Base-by-base conservation (phyloP, 2,113 vertebrate genomes). In the Platichthys stellatus region DNA sequence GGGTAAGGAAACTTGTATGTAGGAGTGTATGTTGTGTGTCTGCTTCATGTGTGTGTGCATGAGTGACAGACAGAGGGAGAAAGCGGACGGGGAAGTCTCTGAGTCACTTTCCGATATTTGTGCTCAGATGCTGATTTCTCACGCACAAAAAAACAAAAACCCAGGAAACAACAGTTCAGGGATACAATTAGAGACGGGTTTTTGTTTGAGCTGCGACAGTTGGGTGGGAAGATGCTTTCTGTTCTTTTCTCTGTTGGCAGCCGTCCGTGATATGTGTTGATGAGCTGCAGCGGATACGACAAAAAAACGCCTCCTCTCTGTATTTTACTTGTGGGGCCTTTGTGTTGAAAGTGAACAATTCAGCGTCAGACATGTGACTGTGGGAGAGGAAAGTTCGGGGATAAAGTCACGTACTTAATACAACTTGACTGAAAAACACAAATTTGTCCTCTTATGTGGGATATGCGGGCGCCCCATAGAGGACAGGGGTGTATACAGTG, bases 21-120 rank as follows among this genome's bases (percentile, higher is more conserved):
- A 58, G 11, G 57, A 45, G 31, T 26, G 43, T 47, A 24, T 63
- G 63, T 45, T 60, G 43, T 74, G 28, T 31, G 15, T 63, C 2
- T 10, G 28, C 10, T 40, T 13, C 45, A 17, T 18, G 47, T 21
- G 57, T 53, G 47, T 72, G 72, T 35, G 57, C 21, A 54, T 24
- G 59, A 3, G 68, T 51, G 38, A 10, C 24, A 57, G 13, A 31
- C 31, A 23, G n/a, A 17, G 66, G 17, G 24, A 4, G 68, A 20
- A 18, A 17, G 35, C 47, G 5, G n/a, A 15, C 35, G 60, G 13
- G 65, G 57, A 66, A 71, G 78, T 64, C 6, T 69, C 47, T 86
- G 88, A 84, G 86, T 89, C 83, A 84, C 69, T 84, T 90, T 87
- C 88, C 72, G 72, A 89, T 78, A 72, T 89, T 91, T 88, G 81